phyloP scores from a whole-genome alignment of 2,113 vertebrate species.

The Spizaetus ornatus region DNA sequence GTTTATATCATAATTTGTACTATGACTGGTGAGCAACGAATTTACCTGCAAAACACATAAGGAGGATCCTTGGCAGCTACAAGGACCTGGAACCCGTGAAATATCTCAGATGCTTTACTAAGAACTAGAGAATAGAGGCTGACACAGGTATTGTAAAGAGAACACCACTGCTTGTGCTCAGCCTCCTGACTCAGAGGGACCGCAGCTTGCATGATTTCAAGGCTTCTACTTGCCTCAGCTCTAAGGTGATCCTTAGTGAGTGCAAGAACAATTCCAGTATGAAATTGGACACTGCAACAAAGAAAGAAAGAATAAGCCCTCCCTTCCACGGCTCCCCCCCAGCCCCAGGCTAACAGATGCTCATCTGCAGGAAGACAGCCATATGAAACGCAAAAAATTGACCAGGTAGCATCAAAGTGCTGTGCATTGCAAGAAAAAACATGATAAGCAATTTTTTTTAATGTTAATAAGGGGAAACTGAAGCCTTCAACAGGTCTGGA shows the following conservation, averaged over 20 bases:
- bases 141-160: background rate
- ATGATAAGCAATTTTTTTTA: background rate
- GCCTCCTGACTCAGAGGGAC: background rate
- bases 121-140: background rate
- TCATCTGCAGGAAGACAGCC: background rate
- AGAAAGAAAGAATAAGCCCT: background rate
- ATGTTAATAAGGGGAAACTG: background rate
- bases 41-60: background rate
- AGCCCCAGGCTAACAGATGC: background rate
- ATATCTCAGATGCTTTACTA: background rate
- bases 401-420: background rate
- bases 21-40: background rate
- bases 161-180: background rate
- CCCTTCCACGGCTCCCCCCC: fast-evolving
- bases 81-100: background rate
- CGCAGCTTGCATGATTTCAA: background rate
- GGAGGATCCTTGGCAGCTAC: background rate
- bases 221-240: background rate
- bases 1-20: background rate
- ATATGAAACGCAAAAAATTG: background rate
- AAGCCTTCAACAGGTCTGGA: background rate
- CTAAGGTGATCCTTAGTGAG: background rate
- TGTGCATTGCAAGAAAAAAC: background rate
- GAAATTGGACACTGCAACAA: background rate
- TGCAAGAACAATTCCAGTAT: background rate